Percentiles rank a stretch among this genome's conserved stretches.
Conservation (phyloP, 2,888 invertebrate genomes). For the Sycophila texana region DNA sequence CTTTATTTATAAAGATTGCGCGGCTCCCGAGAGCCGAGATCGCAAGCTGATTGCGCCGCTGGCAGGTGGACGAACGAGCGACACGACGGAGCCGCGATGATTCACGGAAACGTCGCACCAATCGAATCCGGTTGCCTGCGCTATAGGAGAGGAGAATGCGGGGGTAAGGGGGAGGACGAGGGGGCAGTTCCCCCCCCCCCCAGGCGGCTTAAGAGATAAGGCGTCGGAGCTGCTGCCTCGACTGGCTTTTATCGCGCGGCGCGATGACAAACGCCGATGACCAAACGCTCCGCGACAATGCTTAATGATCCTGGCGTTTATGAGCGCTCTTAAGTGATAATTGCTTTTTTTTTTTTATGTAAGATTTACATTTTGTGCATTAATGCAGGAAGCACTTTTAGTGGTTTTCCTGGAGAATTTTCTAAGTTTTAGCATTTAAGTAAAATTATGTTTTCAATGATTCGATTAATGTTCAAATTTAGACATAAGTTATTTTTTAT, state of each 20-base stretch:
- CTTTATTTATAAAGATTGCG: constrained; percentile 62
- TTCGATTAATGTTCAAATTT: too few relatives aligned
- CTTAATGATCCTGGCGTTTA: neutral
- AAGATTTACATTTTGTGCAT: neutral
- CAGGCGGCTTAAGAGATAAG: constrained; percentile 6
- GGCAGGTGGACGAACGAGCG: constrained; percentile 57
- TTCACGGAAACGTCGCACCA: constrained; percentile 61
- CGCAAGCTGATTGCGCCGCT: constrained; percentile 3
- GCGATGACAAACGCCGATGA: constrained; percentile 45
- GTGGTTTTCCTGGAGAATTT: too few relatives aligned
- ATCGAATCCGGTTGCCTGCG: constrained; percentile 67
- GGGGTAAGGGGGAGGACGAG: neutral
- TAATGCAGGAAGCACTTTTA: too few relatives aligned
- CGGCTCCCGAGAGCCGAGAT: constrained; percentile 43
- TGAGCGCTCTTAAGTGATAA: neutral
- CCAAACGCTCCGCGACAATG: constrained; percentile 13
- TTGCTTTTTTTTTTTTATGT: neutral
- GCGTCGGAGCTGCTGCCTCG: neutral
- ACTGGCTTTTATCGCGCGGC: constrained; percentile 23
- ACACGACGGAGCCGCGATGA: constrained; percentile 59
- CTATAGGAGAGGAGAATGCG: constrained; percentile 6
- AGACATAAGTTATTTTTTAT: too few relatives aligned
- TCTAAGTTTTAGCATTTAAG: too few relatives aligned
- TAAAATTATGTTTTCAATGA: too few relatives aligned
- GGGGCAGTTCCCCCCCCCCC: constrained; percentile 15